Evolutionary conservation across 2,888 invertebrate genomes (phyloP).

Genomic region (Scaptodrosophila latifasciaeformis): DNA sequence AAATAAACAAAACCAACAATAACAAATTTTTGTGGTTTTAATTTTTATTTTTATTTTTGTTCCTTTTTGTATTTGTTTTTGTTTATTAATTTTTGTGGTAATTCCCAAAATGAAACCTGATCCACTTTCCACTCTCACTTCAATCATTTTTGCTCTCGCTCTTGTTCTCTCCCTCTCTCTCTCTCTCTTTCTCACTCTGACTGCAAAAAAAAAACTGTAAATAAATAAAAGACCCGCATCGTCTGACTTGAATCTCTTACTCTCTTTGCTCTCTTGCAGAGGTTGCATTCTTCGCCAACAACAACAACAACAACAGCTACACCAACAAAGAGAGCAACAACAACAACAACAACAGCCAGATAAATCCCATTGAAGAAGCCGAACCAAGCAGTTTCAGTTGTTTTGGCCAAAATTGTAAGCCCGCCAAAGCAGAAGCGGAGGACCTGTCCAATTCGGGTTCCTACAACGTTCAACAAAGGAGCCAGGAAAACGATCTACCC

Average conservation of each 20-base stretch:
- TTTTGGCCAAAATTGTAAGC: conserved; percentile 27
- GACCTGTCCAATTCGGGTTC: conserved; percentile 37
- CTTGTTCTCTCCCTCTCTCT: neutral
- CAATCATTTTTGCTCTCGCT: no score
- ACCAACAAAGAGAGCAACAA: conserved; percentile 18
- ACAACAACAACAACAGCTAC: conserved; percentile 41
- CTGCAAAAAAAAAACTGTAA: no score
- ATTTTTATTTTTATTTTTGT: conserved; percentile 9
- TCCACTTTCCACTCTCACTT: no score
- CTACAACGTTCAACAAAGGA: conserved; percentile 54
- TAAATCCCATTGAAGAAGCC: conserved; percentile 16
- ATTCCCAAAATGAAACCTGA: no score
- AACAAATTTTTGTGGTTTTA: conserved; percentile 15
- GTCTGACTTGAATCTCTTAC: conserved; percentile 64
- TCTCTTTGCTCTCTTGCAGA: conserved; percentile 72
- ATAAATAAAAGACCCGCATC: conserved; percentile 30
- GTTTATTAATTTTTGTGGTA: neutral
- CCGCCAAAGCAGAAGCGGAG: conserved; percentile 11
- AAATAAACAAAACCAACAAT: neutral
- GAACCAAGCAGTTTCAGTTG: conserved; percentile 35
- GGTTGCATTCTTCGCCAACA: conserved; percentile 72
- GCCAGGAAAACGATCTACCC: neutral
- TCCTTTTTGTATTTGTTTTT: no score
- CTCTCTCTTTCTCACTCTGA: no score
- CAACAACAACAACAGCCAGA: conserved; percentile 14